Evolutionary conservation across 2,113 vertebrate genomes (phyloP).

Genomic region (Oceanodroma tethys): DNA sequence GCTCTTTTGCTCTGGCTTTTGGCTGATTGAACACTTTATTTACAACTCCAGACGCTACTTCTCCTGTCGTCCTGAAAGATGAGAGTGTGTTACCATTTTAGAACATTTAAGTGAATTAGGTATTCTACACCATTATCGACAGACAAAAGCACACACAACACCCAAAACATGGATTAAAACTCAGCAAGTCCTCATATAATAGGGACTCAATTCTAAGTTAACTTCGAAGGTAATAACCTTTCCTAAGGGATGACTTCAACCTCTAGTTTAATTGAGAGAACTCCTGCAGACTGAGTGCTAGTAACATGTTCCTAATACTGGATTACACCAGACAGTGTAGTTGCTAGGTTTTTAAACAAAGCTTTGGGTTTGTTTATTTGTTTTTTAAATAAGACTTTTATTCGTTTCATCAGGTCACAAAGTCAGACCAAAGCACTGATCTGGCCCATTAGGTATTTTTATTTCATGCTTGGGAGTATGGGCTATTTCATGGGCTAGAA

Average conservation of each 20-base stretch:
- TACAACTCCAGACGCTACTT: conserved; percentile 95
- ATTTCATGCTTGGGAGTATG: background rate
- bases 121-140: background rate
- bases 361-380: background rate
- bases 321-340: background rate
- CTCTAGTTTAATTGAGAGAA: background rate
- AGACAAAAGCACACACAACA: background rate
- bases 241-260: background rate
- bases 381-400: background rate
- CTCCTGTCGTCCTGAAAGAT: conserved; percentile 88
- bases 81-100: background rate
- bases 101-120: background rate
- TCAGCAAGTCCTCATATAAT: background rate
- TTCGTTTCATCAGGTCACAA: background rate
- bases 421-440: background rate
- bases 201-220: background rate
- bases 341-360: background rate
- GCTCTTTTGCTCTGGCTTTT: conserved; percentile 94
- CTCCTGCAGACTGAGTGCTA: background rate
- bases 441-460: background rate
- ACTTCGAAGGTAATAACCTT: background rate
- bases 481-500: background rate
- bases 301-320: background rate
- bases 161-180: background rate
- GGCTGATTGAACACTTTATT: conserved; percentile 99